Evolutionary conservation across 2,888 invertebrate species (phyloP), one percentile per base, ranked within the genome.

Genomic region (Corbicula japonica): DNA sequence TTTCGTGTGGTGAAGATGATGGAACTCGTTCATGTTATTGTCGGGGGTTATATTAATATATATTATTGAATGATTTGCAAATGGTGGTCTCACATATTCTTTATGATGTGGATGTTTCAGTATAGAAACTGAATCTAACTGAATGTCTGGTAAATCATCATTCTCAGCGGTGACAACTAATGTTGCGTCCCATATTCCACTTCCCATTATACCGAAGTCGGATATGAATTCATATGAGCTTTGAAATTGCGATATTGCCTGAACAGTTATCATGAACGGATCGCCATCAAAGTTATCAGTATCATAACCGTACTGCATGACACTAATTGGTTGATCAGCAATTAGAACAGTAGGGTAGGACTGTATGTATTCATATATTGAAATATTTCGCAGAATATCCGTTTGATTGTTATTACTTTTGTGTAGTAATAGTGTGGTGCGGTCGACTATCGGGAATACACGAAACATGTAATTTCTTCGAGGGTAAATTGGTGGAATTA

Each of bases 241-340:
- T 30, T 66, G 38, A 23, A 52, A 66, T 18, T 66, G 66, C 18
- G 66, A 54, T 38, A 66, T 41, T 21, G 66, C 54, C n/a, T 66
- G 66, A 15, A 66, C 66, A 5, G 54, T 54, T 0, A 54, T 66
- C 66, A 66, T 66, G 30, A 66, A 66, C 1, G 66, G 54, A 30
- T 66, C 66, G 2, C 54, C 66, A 18, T 15, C 28, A 8, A 38
- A 18, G 60, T 41, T 34, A 18, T 26, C n/a, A 1, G 1, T 10
- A 30, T 66, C 52, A 30, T 66, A 52, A 4, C 66, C 52, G 23
- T 66, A 66, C 30, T 66, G 66, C 6, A 66, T 66, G 6, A 66
- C 41, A 30, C 66, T 66, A 10, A 66, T 54, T 1, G 66, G 28
- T 41, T 54, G 38, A 15, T 26, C 52, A 35, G 66, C 52, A 10